Conservation (phyloP, 2,888 invertebrate species). For the Acronicta psi region DNA sequence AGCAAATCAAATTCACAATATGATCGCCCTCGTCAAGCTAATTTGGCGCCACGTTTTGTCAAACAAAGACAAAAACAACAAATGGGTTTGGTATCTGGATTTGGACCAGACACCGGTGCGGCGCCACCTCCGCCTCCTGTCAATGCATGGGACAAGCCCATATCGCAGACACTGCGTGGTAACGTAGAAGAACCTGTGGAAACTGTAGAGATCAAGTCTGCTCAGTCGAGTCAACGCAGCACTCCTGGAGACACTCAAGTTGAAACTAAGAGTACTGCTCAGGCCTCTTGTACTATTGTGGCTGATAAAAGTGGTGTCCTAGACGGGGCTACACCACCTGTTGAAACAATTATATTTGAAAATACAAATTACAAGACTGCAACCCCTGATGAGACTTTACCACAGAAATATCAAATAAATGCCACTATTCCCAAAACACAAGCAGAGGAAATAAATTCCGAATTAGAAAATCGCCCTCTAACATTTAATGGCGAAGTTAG, state of each 20-base stretch:
- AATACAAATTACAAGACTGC: slow-evolving; percentile 96
- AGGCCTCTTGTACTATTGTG: slow-evolving; percentile 67
- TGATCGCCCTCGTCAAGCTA: slow-evolving; percentile 88
- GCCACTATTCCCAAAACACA: slow-evolving; percentile 82
- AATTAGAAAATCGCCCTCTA: slow-evolving; percentile 83
- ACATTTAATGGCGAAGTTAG: slow-evolving; percentile 83
- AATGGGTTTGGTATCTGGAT: slow-evolving; percentile 78
- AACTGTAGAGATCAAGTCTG: slow-evolving; percentile 75
- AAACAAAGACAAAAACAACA: slow-evolving; percentile 91
- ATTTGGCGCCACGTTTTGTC: slow-evolving; percentile 93
- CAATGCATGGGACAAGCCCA: slow-evolving; percentile 96
- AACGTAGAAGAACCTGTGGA: slow-evolving; percentile 83
- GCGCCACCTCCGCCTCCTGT: slow-evolving; percentile 92
- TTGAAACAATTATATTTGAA: slow-evolving; percentile 96
- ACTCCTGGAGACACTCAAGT: slow-evolving; percentile 78
- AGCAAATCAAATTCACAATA: slow-evolving; percentile 78
- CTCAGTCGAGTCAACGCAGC: slow-evolving; percentile 82
- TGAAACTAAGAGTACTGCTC: slow-evolving; percentile 72
- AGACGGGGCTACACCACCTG: slow-evolving; percentile 94
- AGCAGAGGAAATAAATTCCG: slow-evolving; percentile 83
- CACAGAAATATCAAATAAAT: slow-evolving; percentile 89
- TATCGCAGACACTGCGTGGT: slow-evolving; percentile 91
- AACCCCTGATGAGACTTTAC: slow-evolving; percentile 91
- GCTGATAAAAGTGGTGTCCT: slow-evolving; percentile 89
- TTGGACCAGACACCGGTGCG: slow-evolving; percentile 87